Evolutionary conservation across 1,140 invertebrate species (phyloP).

Genomic region (Bombus impatiens): DNA sequence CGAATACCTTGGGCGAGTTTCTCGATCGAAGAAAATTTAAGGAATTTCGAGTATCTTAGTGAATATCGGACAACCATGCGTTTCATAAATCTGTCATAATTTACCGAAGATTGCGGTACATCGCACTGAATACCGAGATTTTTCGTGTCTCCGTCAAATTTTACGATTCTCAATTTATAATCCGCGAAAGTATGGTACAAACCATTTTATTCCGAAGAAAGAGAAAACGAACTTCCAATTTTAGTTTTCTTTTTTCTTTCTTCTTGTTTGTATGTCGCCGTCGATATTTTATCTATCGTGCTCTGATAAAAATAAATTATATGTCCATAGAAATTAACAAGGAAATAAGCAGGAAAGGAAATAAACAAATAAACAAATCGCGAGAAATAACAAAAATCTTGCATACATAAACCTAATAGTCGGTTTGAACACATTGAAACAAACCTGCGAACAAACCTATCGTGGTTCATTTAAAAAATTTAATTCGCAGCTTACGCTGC

Average conservation of each 20-base stretch:
- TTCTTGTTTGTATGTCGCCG: too few species aligned
- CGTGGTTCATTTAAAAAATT: neutral
- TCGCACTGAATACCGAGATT: neutral
- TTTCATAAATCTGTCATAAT: constrained; percentile 19
- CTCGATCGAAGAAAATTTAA: neutral
- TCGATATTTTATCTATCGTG: too few species aligned
- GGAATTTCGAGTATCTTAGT: constrained; percentile 11
- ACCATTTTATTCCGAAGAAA: neutral
- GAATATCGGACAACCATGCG: constrained; percentile 11
- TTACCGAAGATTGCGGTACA: neutral
- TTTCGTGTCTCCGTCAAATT: neutral
- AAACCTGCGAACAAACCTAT: neutral
- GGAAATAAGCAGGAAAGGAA: too few species aligned
- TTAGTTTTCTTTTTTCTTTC: too few species aligned
- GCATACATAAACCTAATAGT: neutral
- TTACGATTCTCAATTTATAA: neutral
- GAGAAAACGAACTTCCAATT: neutral
- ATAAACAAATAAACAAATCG: too few species aligned
- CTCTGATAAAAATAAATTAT: too few species aligned
- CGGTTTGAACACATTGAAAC: too few species aligned
- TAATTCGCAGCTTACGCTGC: neutral
- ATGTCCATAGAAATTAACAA: too few species aligned
- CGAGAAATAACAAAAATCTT: neutral
- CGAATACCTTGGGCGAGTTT: neutral
- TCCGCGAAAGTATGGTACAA: neutral